Conservation (phyloP, 2,888 invertebrate genomes). For the Sceliomorpha sp. region DNA sequence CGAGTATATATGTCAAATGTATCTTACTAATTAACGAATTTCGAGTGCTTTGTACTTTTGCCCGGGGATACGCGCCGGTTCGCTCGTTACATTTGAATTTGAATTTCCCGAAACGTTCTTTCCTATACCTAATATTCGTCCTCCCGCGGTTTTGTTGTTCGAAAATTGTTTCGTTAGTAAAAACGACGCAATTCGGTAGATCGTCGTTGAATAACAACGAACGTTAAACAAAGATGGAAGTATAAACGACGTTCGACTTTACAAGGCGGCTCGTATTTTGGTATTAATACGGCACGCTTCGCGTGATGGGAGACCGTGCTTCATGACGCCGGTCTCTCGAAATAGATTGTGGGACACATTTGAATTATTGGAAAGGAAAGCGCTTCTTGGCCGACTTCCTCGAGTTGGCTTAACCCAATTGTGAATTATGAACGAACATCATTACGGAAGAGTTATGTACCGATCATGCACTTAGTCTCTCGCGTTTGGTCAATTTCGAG, state of each 20-base stretch:
- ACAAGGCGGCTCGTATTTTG: conserved; percentile 1
- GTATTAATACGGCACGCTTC: conserved; percentile 3
- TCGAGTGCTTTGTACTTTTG: too few relatives aligned
- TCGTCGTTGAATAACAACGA: too few relatives aligned
- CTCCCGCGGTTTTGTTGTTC: too few relatives aligned
- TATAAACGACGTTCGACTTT: too few relatives aligned
- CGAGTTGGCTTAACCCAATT: conserved; percentile 26
- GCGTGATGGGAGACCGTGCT: conserved; percentile 21
- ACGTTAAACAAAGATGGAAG: too few relatives aligned
- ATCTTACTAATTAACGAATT: too few relatives aligned
- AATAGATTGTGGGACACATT: conserved; percentile 33
- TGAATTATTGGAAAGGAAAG: conserved; percentile 47
- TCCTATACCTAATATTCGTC: too few relatives aligned
- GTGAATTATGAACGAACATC: conserved; percentile 18
- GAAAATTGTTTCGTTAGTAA: too few relatives aligned
- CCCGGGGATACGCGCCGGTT: too few relatives aligned
- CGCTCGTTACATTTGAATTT: too few relatives aligned
- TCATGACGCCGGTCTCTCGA: conserved; percentile 17
- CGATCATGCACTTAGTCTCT: conserved; percentile 13
- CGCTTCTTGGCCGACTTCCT: conserved; percentile 40
- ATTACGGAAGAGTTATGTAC: conserved; percentile 21
- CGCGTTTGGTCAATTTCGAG: conserved; percentile 10
- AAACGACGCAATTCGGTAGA: neutral
- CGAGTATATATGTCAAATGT: too few relatives aligned
- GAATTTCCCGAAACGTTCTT: too few relatives aligned